Percentiles rank a stretch among this genome's conserved stretches.
Evolutionary conservation across 1,140 invertebrate species (phyloP).

Genomic region (Sesamia nonagrioides): DNA sequence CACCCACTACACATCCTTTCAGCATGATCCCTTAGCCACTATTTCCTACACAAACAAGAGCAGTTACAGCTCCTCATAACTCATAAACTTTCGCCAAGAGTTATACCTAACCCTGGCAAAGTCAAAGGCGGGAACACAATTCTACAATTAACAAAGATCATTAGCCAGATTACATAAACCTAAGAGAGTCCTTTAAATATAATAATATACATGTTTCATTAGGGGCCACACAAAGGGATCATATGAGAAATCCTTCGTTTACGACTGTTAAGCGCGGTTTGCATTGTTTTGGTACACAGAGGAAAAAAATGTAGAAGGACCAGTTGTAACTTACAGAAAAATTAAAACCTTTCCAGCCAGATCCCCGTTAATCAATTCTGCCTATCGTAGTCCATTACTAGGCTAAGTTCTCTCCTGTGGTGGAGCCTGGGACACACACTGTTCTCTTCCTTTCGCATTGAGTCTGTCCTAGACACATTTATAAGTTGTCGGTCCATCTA

Average conservation of each 20-base stretch:
- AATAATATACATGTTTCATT: conserved; percentile 38
- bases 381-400: too few species aligned
- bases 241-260: conserved; percentile 20
- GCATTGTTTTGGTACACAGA: neutral
- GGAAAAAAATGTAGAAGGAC: neutral
- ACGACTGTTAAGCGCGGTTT: conserved; percentile 23
- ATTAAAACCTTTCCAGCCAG: too few species aligned
- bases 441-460: too few species aligned
- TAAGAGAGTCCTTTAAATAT: conserved; percentile 26
- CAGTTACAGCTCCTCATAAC: neutral
- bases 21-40: neutral
- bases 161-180: conserved; percentile 8
- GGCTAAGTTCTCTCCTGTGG: too few species aligned
- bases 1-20: neutral
- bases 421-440: too few species aligned
- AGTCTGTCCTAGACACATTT: too few species aligned
- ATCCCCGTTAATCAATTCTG: too few species aligned
- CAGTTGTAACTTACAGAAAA: neutral
- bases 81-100: neutral
- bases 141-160: conserved; percentile 37
- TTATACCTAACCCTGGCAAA: conserved; percentile 5
- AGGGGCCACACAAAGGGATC: conserved; percentile 13
- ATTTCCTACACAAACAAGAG: neutral
- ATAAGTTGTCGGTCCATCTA: too few species aligned
- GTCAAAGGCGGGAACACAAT: conserved; percentile 29